These are phyloP conservation scores for Simalia tracyae DNA, from an alignment of 2,797 vertebrate species.

Conservation along the genomic window DNA sequence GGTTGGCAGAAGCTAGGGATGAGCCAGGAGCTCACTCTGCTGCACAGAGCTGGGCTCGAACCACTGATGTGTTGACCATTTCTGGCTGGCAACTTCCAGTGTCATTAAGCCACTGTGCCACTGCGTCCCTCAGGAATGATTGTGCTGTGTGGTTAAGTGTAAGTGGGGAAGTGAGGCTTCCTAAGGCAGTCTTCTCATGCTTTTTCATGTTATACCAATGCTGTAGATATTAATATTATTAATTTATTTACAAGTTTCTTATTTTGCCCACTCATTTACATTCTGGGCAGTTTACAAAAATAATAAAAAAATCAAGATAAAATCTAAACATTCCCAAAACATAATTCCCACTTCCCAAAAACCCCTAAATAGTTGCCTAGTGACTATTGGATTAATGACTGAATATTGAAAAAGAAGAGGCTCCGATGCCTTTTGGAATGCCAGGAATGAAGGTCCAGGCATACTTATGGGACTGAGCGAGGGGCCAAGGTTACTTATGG, in stretches of 20 bases:
- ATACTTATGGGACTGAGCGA: not conserved
- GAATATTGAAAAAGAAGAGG: not conserved
- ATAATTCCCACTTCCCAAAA: not conserved
- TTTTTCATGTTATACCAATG: not conserved
- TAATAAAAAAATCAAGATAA: too few species aligned
- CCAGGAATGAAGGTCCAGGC: not conserved
- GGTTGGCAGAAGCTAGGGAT: too few species aligned
- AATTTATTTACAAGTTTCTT: not conserved
- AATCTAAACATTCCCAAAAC: not conserved
- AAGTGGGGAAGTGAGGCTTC: not conserved
- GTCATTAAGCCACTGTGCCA: too few species aligned
- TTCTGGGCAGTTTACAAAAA: too few species aligned
- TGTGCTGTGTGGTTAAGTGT: not conserved
- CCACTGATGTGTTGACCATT: too few species aligned
- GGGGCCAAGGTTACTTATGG: not conserved
- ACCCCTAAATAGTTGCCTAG: not conserved
- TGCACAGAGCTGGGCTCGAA: too few species aligned
- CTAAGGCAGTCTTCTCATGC: not conserved
- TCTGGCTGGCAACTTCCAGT: too few species aligned
- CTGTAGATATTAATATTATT: not conserved
- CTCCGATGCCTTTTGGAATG: not conserved
- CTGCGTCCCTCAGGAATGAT: not conserved
- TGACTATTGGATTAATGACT: not conserved
- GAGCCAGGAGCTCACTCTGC: too few species aligned
- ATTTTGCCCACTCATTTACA: not conserved